phyloP scores from a whole-genome alignment of 2,797 vertebrate genomes.

The Odontamblyopus lacepedii region DNA sequence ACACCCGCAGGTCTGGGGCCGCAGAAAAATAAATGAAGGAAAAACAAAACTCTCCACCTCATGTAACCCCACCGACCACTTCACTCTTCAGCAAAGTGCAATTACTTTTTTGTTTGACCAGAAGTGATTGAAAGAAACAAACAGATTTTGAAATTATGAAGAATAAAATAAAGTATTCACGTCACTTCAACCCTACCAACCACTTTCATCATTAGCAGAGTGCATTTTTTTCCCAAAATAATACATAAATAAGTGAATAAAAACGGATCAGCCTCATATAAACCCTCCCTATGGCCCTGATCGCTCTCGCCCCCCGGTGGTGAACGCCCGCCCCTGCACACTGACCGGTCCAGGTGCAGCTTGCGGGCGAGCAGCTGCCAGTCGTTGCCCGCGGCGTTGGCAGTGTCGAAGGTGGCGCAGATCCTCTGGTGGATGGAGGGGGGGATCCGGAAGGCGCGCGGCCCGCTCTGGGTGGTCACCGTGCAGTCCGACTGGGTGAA shows the following conservation, averaged over 20 bases:
- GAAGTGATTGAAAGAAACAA: too few relatives aligned
- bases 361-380: conserved; percentile 98
- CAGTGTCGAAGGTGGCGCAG: conserved; percentile 95
- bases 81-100: too few relatives aligned
- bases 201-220: too few relatives aligned
- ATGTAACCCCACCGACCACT: too few relatives aligned
- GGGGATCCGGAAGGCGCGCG: conserved; percentile 96
- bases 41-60: too few relatives aligned
- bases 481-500: conserved; percentile 88
- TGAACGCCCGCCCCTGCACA: background rate
- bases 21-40: conserved; percentile 32
- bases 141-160: too few relatives aligned
- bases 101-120: too few relatives aligned
- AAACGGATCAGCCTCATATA: too few relatives aligned
- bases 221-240: too few relatives aligned
- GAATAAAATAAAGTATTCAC: too few relatives aligned
- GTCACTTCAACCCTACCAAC: too few relatives aligned
- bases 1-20: conserved; percentile 89
- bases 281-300: background rate
- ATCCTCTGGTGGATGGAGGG: conserved; percentile 93
- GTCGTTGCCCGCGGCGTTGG: conserved; percentile 95
- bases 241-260: too few relatives aligned
- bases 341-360: conserved; percentile 92
- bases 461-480: conserved; percentile 89
- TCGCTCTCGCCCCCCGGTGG: background rate